Base-by-base conservation (phyloP, 2,888 invertebrate genomes). In the Agriopis marginaria region DNA sequence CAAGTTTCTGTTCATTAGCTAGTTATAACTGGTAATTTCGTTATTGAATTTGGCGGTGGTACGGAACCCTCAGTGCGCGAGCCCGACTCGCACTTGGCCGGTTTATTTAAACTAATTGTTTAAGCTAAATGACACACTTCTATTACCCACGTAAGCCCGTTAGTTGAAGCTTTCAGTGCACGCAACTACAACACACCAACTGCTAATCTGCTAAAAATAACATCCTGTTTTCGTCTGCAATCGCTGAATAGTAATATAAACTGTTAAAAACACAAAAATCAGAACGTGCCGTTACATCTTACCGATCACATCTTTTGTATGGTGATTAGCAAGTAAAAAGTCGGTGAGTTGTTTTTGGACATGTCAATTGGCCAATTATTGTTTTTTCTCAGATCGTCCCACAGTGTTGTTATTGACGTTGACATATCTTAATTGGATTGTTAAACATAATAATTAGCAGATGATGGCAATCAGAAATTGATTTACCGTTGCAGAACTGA, bases 371-470 rank as follows among this genome's bases (percentile, higher is more conserved):
- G 66, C 75, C 77, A 74, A 72, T 68, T 72, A 75, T 62, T 66
- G 73, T 61, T 61, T 51, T 51, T 61, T 51, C 44, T 54, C 44
- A 32, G 47, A 50, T 78, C 82, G 69, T 75, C 83, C 83, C 85
- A 83, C 82, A 66, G 59, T 82, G 82, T 88, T 86, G 84, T 84
- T 78, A 84, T 86, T 86, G 86, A 86, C 88, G 81, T 80, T 86
- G 85, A 87, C 88, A 86, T 78, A 80, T 85, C 77, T 76, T 90
- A 89, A 91, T 89, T 91, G 85, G 86, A 85, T 88, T 85, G 86
- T 87, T 79, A 85, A 86, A 88, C 84, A 87, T 83, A 77, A 81
- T 84, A 84, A 89, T 89, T 88, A 89, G 81, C 75, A 75, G 76
- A 77, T 77, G 73, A 83, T 82, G 72, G 74, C 75, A 76, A 81